Base-by-base conservation (phyloP, 2,888 invertebrate genomes). In the Perizoma flavofasciatum region DNA sequence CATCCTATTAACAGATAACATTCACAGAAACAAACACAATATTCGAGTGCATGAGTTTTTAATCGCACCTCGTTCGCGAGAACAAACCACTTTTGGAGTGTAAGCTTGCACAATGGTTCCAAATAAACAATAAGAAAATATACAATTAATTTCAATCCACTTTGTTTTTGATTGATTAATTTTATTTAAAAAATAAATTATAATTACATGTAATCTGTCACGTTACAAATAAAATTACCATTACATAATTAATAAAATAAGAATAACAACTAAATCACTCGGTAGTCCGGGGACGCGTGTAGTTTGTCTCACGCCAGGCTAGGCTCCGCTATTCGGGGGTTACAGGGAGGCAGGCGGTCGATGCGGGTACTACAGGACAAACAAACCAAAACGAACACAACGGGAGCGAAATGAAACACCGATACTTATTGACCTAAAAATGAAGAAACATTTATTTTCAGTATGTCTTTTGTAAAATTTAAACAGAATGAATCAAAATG, bases 381-480 rank as follows among this genome's bases (percentile, higher is more conserved):
- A 56, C 46, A 48, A 53, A 55, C 10, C 53, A 4, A 33, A 56
- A 66, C 63, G 8, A 67, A 68, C 70, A 55, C 63, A 68, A 66
- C 67, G 68, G 73, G 70, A 71, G 63, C 63, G 65, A 91, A 92
- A 92, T 92, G 80, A 93, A 93, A 93, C 89, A 92, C 89, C 71
- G 82, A 88, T 91, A 81, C 89, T 93, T 93, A 93, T 94, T 93
- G 93, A 94, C 94, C 94, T 94, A 94, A 94, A 94, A 94, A 94
- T 94, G 94, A 94, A 94, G 94, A 94, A 94, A 94, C 94, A 94
- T 94, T 94, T 94, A 94, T 94, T 94, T 94, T 92, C 92, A 87
- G 92, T 92, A 92, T 94, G 93, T 94, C 93, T 94, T 94, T 94
- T 94, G 94, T 94, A 91, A 90, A 92, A 90, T 92, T 91, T 85